Evolutionary conservation across 2,113 vertebrate species (phyloP).

Genomic region (Lophura nycthemera): DNA sequence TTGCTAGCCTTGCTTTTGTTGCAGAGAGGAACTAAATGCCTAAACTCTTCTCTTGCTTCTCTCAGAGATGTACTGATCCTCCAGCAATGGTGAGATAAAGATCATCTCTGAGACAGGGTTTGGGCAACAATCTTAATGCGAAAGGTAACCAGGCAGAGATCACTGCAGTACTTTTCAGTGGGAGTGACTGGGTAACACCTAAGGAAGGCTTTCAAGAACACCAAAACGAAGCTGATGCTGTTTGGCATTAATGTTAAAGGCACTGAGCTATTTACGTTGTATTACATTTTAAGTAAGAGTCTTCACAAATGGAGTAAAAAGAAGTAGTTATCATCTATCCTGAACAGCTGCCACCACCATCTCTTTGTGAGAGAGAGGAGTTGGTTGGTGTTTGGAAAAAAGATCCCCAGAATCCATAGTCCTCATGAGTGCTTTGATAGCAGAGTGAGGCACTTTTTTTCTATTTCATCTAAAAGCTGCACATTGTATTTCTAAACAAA

Average conservation of each 20-base stretch:
- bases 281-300: background rate
- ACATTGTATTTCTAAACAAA: background rate
- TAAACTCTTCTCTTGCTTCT: background rate
- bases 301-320: background rate
- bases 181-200: background rate
- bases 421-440: background rate
- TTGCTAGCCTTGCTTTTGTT: background rate
- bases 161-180: background rate
- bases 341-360: background rate
- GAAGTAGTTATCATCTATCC: background rate
- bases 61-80: background rate
- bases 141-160: background rate
- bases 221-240: background rate
- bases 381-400: background rate
- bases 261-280: background rate
- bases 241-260: background rate
- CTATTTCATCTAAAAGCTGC: background rate
- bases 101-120: background rate
- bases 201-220: background rate
- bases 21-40: background rate
- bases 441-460: background rate
- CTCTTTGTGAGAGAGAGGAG: background rate
- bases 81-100: rapidly evolving
- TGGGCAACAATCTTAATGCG: background rate
- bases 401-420: background rate